A percentile compares a stretch with the other conserved stretches of the same genome.
phyloP scores from a whole-genome alignment of 2,888 invertebrate species.

The Drosophila stalkeri region DNA sequence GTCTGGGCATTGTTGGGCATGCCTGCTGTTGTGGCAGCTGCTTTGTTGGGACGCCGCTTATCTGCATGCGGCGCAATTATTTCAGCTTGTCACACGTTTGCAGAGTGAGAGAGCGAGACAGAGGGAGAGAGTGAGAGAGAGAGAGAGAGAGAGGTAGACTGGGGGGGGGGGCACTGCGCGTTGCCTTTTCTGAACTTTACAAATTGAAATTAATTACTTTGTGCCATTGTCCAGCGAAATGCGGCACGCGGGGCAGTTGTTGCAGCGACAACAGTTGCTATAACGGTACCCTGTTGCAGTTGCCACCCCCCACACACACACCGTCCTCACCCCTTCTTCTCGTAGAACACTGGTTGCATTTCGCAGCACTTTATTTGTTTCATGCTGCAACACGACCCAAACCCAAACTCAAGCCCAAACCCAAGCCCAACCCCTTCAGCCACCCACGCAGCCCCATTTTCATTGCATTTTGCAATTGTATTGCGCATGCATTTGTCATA shows the following conservation, averaged over 20 bases:
- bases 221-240: constrained; percentile 55
- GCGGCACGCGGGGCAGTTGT: constrained; percentile 15
- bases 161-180: constrained; percentile 23
- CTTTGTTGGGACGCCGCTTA: constrained; percentile 60
- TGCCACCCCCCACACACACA: background rate
- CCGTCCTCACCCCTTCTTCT: accelerated
- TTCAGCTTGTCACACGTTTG: constrained; percentile 70
- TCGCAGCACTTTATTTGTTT: constrained; percentile 27
- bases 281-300: constrained; percentile 8
- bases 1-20: constrained; percentile 50
- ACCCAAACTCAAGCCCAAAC: background rate
- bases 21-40: constrained; percentile 56
- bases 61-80: constrained; percentile 78
- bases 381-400: background rate
- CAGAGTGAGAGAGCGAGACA: constrained; percentile 3
- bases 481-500: constrained; percentile 56
- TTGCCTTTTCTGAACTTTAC: constrained; percentile 73
- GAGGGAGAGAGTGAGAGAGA: background rate
- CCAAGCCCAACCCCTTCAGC: background rate
- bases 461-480: constrained; percentile 28
- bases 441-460: background rate
- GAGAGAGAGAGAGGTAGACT: background rate
- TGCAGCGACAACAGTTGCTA: constrained; percentile 21
- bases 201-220: constrained; percentile 82
- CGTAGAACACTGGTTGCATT: background rate